Base-by-base conservation (phyloP, 2,888 invertebrate genomes). In the Argynnis bischoffii region DNA sequence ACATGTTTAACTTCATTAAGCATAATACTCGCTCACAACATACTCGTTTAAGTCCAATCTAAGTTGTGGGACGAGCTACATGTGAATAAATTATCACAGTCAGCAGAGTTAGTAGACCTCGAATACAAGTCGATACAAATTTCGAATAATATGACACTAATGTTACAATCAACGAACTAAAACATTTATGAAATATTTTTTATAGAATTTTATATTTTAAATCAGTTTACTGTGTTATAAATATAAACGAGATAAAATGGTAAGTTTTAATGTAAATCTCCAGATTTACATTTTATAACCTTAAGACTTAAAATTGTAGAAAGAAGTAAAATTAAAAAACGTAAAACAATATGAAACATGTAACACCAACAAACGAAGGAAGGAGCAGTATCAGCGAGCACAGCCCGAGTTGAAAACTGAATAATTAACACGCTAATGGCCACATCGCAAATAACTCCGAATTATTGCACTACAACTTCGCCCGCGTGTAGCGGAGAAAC, bases 11-110 rank as follows among this genome's bases (percentile, higher is more conserved):
- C 88, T 91, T 90, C 90, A 91, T 92, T 91, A 90, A 87, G 86
- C 87, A 89, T 90, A 89, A 90, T 90, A 89, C 86, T 80, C 78
- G 87, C 82, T 87, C 83, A 83, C 87, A 86, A 87, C 88, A 86
- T 90, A 88, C 90, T 91, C 90, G 88, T 90, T 92, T 91, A 92
- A 92, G 90, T 90, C 89, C 90, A 92, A 92, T 92, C 90, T 92
- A 92, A 92, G 91, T 91, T 91, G 82, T 79, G 85, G 82, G 84
- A 84, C 83, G 84, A 88, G 86, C 90, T 89, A 86, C 87, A 86
- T 87, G 88, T 92, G 89, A 92, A 92, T 92, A 92, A 92, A 92
- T 92, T 91, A 90, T 90, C 86, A 85, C 86, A 84, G 84, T 81
- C 83, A 81, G 77, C 87, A 83, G 86, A 82, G 81, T 81, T 77